phyloP scores from a whole-genome alignment of 2,797 vertebrate genomes.

The Syngnathus rostellatus region DNA sequence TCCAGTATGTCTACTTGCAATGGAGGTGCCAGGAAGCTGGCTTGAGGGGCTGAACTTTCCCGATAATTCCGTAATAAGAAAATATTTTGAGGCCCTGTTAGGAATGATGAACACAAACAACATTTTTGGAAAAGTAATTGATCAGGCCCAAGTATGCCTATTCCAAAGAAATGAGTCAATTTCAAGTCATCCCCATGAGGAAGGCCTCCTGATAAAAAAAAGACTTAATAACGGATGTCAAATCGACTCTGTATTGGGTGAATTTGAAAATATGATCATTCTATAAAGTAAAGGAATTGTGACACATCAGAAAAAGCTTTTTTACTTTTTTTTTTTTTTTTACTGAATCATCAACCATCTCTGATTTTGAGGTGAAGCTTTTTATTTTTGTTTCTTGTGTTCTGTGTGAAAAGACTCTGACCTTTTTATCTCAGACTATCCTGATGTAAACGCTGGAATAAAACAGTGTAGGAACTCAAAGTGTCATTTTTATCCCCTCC shows the following conservation, averaged over 20 bases:
- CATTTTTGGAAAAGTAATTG: background rate
- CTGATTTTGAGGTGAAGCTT: background rate
- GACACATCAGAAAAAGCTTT: background rate
- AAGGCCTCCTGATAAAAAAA: background rate
- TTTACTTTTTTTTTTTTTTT: background rate
- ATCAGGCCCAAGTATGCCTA: no score
- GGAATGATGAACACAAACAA: background rate
- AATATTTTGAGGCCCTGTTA: background rate
- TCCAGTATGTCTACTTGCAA: background rate
- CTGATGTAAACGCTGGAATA: conserved; percentile 48
- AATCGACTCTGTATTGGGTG: background rate
- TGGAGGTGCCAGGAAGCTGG: background rate
- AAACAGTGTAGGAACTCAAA: conserved; percentile 31
- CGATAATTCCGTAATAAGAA: no score
- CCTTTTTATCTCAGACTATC: conserved; percentile 30
- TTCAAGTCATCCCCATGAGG: no score
- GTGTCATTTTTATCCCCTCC: background rate
- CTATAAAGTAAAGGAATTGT: no score
- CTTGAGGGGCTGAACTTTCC: background rate
- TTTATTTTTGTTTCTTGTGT: conserved; percentile 3
- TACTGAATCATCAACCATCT: background rate
- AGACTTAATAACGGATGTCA: background rate
- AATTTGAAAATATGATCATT: background rate
- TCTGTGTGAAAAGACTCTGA: conserved; percentile 17
- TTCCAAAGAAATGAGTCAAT: no score